These are phyloP conservation scores for Menidia menidia DNA, from an alignment of 2,797 vertebrate species.

Conservation along the genomic window DNA sequence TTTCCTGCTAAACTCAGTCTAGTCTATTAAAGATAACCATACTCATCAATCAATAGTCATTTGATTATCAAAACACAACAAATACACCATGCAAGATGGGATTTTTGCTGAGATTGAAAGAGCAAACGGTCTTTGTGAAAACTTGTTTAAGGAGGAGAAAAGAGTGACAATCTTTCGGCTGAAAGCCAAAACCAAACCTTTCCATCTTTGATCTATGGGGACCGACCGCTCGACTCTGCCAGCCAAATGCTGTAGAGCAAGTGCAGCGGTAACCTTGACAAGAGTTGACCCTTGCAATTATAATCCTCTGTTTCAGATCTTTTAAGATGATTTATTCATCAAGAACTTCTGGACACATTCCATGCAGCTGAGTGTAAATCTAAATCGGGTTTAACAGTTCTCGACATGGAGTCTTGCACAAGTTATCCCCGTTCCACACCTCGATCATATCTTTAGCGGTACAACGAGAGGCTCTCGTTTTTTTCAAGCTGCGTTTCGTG, in stretches of 20 bases:
- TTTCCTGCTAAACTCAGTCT: neutral
- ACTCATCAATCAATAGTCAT: neutral
- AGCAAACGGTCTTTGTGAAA: slow-evolving; percentile 7
- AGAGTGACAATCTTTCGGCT: slow-evolving; percentile 63
- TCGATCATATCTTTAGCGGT: slow-evolving; percentile 18
- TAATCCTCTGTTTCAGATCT: slow-evolving; percentile 43
- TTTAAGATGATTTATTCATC: neutral
- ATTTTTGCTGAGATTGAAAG: slow-evolving; percentile 19
- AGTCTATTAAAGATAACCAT: too few relatives aligned
- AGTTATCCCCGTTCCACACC: neutral
- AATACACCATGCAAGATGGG: neutral
- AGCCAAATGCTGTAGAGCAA: slow-evolving; percentile 56
- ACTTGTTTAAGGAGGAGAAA: slow-evolving; percentile 39
- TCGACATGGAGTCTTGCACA: neutral
- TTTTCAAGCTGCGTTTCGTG: slow-evolving; percentile 22
- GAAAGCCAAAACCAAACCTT: slow-evolving; percentile 65
- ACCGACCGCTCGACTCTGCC: slow-evolving; percentile 65
- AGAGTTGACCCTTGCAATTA: slow-evolving; percentile 60
- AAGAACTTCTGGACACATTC: neutral
- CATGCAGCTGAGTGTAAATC: neutral
- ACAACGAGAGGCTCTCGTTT: slow-evolving; percentile 22
- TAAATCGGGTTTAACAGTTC: slow-evolving; percentile 9
- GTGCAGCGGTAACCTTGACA: slow-evolving; percentile 78
- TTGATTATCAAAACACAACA: neutral
- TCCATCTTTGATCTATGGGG: slow-evolving; percentile 68